Evolutionary conservation across 2,888 invertebrate species (phyloP).

Genomic region (Proisotoma minuta): DNA sequence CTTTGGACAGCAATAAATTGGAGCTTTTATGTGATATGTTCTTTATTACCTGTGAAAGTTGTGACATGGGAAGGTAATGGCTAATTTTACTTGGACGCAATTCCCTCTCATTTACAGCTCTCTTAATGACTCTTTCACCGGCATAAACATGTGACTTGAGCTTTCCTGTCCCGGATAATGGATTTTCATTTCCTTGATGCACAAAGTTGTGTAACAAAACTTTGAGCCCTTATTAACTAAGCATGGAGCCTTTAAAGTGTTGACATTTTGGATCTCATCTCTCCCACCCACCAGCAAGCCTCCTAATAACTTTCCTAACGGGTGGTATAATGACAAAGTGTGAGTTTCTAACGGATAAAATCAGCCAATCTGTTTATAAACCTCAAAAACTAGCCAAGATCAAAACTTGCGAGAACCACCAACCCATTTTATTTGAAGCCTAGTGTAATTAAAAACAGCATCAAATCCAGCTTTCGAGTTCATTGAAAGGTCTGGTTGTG

Average conservation of each 20-base stretch:
- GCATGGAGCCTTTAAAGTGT: not conserved
- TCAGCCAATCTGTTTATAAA: too few relatives aligned
- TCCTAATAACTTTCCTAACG: too few relatives aligned
- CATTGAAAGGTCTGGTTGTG: too few relatives aligned
- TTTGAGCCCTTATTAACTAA: conserved; percentile 1
- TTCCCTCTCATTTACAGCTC: conserved; percentile 23
- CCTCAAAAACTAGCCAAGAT: too few relatives aligned
- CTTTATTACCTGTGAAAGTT: not conserved
- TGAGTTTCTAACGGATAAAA: too few relatives aligned
- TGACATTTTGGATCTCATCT: not conserved
- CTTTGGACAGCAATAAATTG: too few relatives aligned
- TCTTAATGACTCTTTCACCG: conserved; percentile 20
- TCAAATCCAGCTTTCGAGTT: too few relatives aligned
- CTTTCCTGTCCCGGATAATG: not conserved
- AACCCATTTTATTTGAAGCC: too few relatives aligned
- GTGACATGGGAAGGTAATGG: not conserved
- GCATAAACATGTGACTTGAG: not conserved
- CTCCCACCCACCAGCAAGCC: not conserved
- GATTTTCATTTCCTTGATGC: not conserved
- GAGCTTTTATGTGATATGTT: not conserved
- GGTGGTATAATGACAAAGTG: too few relatives aligned
- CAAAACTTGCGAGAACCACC: too few relatives aligned
- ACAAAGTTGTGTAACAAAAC: not conserved
- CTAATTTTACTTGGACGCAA: conserved; percentile 8
- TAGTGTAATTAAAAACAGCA: too few relatives aligned